Evolutionary conservation across 2,797 vertebrate genomes (phyloP), one percentile per base, ranked within the genome.

Genomic region (Peromyscus nudipes): DNA sequence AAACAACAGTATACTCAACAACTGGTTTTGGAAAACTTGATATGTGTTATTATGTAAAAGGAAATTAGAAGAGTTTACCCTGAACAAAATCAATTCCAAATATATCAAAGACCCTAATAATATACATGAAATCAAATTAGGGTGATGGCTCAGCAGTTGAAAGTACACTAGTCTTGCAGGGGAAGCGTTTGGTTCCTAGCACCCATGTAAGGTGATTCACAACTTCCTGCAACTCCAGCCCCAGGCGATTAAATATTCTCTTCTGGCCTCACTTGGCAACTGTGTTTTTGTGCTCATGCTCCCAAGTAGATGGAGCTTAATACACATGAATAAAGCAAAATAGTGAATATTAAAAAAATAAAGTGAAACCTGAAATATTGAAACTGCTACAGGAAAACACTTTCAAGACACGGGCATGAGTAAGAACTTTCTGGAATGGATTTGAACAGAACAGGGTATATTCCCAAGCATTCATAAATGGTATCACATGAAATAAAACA

Each of bases 291-390:
- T 75, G 23, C 37, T 12, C 23, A 5, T 31, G 2, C 37, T 43
- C 9, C 8, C 2, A 10, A 0, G 6, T 40, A 83, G 3, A 10
- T 37, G 9, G 29, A 52, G 19, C 8, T 10, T 8, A 43, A 19
- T 43, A 29, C 55, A 62, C 21, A 60, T 40, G 17, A 37, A 6
- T 27, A 37, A 40, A 16, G 4, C 25, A 40, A 27, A 40, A 27
- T 25, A 60, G 23, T 40, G 43, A 31, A 64, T 31, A 0, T 64
- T 43, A 83, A 62, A 17, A 2, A 64, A 29, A 43, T 40, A 43
- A 82, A 64, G 3, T 19, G 40, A 40, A 40, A 43, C 25, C 8
- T 6, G 25, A 67, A 62, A 62, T 29, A 62, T 17, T 40, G 4
- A 82, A 43, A 27, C 14, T 31, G 4, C 9, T 65, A 46, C 14